Conservation (phyloP, 1,140 invertebrate species). For the Carposina sasakii region DNA sequence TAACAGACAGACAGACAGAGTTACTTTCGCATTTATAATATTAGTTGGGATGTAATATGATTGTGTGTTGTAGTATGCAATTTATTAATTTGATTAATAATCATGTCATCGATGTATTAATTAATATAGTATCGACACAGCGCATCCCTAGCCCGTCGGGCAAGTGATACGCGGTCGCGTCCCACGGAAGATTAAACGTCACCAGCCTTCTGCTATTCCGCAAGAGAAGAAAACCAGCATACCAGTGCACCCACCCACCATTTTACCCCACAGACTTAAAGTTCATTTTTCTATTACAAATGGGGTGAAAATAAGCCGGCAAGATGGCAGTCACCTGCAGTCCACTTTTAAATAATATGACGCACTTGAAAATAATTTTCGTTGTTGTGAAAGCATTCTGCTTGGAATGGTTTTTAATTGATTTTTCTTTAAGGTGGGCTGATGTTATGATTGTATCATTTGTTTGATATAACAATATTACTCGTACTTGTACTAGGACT, state of each 20-base stretch:
- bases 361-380: conserved; percentile 22
- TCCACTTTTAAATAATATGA: conserved; percentile 40
- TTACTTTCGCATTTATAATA: not conserved
- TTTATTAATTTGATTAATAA: not conserved
- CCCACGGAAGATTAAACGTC: conserved; percentile 68
- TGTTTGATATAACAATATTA: too few species aligned
- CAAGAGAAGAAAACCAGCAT: conserved; percentile 25
- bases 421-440: too few species aligned
- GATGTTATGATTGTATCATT: too few species aligned
- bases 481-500: too few species aligned
- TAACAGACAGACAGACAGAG: not conserved
- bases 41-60: not conserved
- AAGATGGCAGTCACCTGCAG: conserved; percentile 49
- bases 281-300: conserved; percentile 14
- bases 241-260: conserved; percentile 21
- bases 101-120: not conserved
- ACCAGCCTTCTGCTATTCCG: conserved; percentile 64
- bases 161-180: conserved; percentile 60
- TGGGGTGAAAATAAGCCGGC: conserved; percentile 21
- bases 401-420: conserved; percentile 26
- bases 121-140: conserved; percentile 18
- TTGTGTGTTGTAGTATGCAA: not conserved
- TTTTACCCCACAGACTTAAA: conserved; percentile 31
- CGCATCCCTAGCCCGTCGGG: conserved; percentile 37
- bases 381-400: conserved; percentile 13